Conservation (phyloP, 2,113 vertebrate genomes). For the Odocoileus virginianus region DNA sequence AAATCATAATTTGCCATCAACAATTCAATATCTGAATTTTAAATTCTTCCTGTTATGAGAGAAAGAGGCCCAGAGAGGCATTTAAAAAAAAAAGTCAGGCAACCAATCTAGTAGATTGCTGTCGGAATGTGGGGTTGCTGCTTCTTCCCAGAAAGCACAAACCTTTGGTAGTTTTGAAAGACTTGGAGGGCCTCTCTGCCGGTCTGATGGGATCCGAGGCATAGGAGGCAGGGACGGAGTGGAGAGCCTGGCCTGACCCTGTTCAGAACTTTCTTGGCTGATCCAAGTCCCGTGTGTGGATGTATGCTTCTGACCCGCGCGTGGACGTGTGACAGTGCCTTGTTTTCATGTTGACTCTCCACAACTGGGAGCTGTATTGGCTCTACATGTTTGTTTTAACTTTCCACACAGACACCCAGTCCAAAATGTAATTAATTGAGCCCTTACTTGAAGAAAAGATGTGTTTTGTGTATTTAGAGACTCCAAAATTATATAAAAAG, state of each 20-base stretch:
- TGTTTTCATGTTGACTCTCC: background rate
- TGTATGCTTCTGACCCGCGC: background rate
- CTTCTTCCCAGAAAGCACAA: background rate
- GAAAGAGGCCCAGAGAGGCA: background rate
- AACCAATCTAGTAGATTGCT: background rate
- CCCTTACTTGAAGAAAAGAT: background rate
- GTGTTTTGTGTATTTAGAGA: background rate
- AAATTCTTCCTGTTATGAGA: slow-evolving; percentile 2
- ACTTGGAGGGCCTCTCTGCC: background rate
- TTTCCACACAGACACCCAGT: background rate
- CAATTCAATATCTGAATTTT: slow-evolving; percentile 28
- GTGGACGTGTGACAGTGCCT: background rate
- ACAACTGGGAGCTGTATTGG: background rate
- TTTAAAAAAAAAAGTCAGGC: background rate
- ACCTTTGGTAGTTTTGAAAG: background rate
- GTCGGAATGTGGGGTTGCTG: background rate
- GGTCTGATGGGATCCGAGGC: background rate
- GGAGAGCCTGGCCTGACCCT: background rate
- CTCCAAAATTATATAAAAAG: background rate
- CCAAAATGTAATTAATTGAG: slow-evolving; percentile 30
- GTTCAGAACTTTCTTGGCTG: background rate
- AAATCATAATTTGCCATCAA: background rate
- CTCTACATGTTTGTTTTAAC: background rate
- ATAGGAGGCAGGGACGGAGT: background rate
- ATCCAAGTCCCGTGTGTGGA: background rate